Evolutionary conservation across 2,113 vertebrate species (phyloP).

Genomic region (Heterocephalus glaber): DNA sequence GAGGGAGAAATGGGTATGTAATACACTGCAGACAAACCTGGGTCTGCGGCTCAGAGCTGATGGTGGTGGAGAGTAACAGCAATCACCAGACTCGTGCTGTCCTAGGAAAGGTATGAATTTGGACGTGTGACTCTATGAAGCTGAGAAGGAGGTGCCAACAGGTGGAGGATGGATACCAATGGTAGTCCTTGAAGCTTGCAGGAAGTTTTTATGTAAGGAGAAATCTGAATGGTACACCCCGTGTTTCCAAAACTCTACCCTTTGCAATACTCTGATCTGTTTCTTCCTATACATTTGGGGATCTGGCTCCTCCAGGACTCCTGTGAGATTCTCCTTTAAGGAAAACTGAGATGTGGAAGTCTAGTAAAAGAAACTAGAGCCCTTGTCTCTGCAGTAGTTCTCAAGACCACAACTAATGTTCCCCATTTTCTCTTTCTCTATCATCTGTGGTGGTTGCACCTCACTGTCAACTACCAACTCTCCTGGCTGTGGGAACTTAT

Average conservation of each 20-base stretch:
- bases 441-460: fast-evolving
- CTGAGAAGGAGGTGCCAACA: not conserved
- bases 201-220: not conserved
- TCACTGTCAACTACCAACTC: not conserved
- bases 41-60: not conserved
- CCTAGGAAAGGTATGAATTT: not conserved
- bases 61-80: not conserved
- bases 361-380: not conserved
- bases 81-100: not conserved
- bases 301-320: not conserved
- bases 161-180: not conserved
- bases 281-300: not conserved
- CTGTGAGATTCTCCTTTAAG: not conserved
- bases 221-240: not conserved
- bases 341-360: not conserved
- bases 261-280: no score
- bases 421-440: not conserved
- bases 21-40: not conserved
- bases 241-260: not conserved
- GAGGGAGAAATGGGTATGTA: not conserved
- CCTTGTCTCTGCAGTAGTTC: not conserved
- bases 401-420: not conserved
- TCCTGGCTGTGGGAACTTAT: not conserved
- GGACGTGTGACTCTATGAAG: not conserved
- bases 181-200: not conserved